A percentile compares a stretch with the other conserved stretches of the same genome.
These are phyloP conservation scores for Tigriopus japonicus DNA, from an alignment of 1,140 invertebrate species.

Conservation along the genomic window DNA sequence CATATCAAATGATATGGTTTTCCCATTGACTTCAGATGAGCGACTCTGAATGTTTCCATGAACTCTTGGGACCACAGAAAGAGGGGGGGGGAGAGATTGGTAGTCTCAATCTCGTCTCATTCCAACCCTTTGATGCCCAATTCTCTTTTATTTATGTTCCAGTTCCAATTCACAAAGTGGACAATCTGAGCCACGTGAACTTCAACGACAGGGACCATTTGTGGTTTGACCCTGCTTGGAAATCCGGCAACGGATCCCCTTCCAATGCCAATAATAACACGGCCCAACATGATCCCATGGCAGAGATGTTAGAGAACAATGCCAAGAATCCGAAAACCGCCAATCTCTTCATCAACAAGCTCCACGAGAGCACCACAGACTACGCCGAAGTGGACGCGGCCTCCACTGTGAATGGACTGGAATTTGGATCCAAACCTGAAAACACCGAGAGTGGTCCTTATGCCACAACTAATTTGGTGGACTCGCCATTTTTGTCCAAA, in stretches of 20 bases:
- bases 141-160: not conserved
- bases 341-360: not conserved
- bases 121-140: too few species aligned
- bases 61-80: too few species aligned
- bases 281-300: not conserved
- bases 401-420: too few species aligned
- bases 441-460: not conserved
- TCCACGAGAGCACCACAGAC: not conserved
- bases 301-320: not conserved
- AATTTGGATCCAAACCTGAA: not conserved
- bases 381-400: not conserved
- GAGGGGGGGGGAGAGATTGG: too few species aligned
- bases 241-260: not conserved
- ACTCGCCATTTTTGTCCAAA: not conserved
- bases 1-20: too few species aligned
- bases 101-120: too few species aligned
- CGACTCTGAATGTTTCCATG: too few species aligned
- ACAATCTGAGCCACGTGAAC: conserved; percentile 5
- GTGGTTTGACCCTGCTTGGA: conserved; percentile 5
- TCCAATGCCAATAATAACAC: not conserved
- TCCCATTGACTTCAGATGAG: too few species aligned
- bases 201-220: conserved; percentile 7
- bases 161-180: conserved; percentile 10
- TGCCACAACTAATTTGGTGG: not conserved
- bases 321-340: not conserved